Percentiles rank a stretch among this genome's conserved stretches.
phyloP scores from a whole-genome alignment of 2,888 invertebrate genomes.

The Pterostichus niger region DNA sequence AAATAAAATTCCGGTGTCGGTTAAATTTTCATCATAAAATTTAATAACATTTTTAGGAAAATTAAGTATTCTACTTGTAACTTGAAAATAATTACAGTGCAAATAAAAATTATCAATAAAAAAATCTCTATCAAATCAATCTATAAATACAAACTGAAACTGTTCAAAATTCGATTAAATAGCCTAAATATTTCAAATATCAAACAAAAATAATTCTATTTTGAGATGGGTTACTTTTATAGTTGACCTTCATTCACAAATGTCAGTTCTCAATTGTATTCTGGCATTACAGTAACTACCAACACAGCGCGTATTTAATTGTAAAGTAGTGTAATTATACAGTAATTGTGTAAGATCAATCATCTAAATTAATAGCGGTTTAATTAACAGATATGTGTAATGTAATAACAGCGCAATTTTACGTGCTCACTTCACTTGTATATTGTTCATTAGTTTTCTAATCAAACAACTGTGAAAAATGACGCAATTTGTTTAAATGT shows the following conservation, averaged over 20 bases:
- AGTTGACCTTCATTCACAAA: constrained; percentile 19
- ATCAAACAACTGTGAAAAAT: constrained; percentile 61
- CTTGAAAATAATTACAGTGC: background rate
- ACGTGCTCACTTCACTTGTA: constrained; percentile 42
- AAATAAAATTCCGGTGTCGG: too few species aligned
- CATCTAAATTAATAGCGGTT: constrained; percentile 64
- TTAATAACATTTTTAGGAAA: too few species aligned
- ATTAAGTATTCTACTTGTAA: too few species aligned
- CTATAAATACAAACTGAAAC: background rate
- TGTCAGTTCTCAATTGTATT: background rate
- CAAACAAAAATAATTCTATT: constrained; percentile 3
- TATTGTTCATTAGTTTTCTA: constrained; percentile 52
- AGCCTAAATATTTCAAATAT: background rate
- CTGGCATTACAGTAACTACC: background rate
- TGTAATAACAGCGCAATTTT: constrained; percentile 63
- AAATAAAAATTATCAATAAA: too few species aligned
- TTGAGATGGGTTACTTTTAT: constrained; percentile 7
- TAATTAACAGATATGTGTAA: constrained; percentile 60
- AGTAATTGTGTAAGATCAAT: constrained; percentile 64
- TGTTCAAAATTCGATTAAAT: background rate
- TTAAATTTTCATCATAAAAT: too few species aligned
- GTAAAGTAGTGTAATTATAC: constrained; percentile 55
- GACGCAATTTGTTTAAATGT: constrained; percentile 62
- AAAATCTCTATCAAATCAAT: too few species aligned
- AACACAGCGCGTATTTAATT: constrained; percentile 36